Evolutionary conservation across 2,797 vertebrate species (phyloP).

Genomic region (Sorex maritimensis): DNA sequence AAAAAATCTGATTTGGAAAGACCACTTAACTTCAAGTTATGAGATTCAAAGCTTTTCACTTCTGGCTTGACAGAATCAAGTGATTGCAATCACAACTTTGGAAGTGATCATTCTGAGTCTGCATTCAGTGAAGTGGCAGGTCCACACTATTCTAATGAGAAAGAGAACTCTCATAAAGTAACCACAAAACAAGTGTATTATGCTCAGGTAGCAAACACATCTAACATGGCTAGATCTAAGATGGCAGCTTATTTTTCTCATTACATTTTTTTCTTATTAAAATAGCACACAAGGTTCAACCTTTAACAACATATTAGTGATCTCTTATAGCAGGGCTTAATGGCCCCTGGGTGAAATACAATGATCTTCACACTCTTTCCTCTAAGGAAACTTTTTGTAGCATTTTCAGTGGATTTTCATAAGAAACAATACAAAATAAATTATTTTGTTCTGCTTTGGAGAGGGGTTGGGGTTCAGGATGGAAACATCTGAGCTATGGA

Average conservation of each 20-base stretch:
- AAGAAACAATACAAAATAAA: no score
- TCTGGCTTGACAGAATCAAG: constrained; percentile 65
- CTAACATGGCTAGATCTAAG: background rate
- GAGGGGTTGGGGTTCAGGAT: no score
- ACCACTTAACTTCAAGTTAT: constrained; percentile 78
- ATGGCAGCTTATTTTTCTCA: background rate
- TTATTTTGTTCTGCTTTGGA: no score
- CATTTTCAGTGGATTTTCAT: no score
- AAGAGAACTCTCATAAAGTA: background rate
- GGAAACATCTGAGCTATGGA: no score
- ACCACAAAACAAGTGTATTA: constrained; percentile 34
- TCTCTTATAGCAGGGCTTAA: no score
- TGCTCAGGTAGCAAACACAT: background rate
- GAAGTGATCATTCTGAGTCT: background rate
- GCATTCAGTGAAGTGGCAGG: background rate
- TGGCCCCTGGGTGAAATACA: no score
- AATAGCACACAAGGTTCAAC: no score
- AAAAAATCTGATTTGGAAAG: constrained; percentile 71
- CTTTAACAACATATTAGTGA: no score
- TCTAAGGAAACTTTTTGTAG: no score
- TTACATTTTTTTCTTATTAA: background rate
- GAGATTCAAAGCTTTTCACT: constrained; percentile 76
- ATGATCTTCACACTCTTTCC: no score
- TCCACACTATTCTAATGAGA: background rate
- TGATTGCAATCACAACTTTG: background rate